These are phyloP conservation scores for Medauroidea extradentata DNA, from an alignment of 1,140 invertebrate species.

Conservation along the genomic window DNA sequence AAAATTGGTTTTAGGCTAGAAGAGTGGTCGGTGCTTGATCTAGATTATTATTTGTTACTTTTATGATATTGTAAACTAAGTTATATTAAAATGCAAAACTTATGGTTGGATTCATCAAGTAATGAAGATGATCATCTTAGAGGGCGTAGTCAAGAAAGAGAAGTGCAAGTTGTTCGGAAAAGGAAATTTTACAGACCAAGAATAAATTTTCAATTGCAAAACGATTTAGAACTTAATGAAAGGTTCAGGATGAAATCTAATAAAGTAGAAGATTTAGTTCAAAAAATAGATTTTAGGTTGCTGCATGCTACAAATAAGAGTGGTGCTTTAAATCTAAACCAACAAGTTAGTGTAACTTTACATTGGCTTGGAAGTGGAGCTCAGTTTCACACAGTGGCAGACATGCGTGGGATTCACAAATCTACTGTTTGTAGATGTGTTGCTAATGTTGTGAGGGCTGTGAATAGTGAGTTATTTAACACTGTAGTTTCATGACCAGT, in stretches of 20 bases:
- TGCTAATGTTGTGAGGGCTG: constrained; percentile 11
- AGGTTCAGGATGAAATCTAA: constrained; percentile 2
- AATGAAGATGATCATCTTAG: no score
- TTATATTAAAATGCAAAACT: no score
- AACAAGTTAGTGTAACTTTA: constrained; percentile 14
- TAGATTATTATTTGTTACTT: no score
- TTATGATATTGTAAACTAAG: no score
- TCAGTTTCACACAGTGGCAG: constrained; percentile 17
- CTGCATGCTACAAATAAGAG: constrained; percentile 17
- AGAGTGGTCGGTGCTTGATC: no score
- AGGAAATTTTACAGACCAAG: no score
- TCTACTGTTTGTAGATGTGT: constrained; percentile 21
- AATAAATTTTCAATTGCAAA: no score
- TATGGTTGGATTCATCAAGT: no score
- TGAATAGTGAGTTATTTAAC: constrained; percentile 18
- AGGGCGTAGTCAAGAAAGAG: no score
- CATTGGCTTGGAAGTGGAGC: no score
- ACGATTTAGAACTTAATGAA: neutral
- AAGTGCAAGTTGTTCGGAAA: no score
- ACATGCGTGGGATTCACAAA: constrained; percentile 25
- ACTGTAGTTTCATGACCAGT: constrained; percentile 18
- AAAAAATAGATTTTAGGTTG: constrained; percentile 8
- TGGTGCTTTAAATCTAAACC: constrained; percentile 12
- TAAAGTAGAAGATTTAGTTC: constrained; percentile 3
- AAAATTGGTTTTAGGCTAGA: no score